A percentile compares a stretch with the other conserved stretches of the same genome.
phyloP scores from a whole-genome alignment of 1,140 invertebrate genomes.

The Dinoponera quadriceps region DNA sequence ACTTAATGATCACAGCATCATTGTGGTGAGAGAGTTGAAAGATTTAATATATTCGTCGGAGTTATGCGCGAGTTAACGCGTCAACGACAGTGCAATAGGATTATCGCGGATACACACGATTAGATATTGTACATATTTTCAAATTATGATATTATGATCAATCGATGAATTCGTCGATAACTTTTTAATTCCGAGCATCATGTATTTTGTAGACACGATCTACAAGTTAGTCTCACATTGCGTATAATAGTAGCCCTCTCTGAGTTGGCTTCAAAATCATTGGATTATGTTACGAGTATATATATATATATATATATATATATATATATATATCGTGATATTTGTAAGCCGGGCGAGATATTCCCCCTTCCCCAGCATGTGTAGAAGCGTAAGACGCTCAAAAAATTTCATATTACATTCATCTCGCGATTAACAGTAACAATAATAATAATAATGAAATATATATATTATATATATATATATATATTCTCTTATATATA shows the following conservation, averaged over 20 bases:
- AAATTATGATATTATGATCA: conserved; percentile 19
- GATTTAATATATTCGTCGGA: conserved; percentile 1
- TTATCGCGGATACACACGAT: conserved; percentile 16
- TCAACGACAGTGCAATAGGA: not conserved
- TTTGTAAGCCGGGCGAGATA: conserved; percentile 63
- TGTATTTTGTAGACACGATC: conserved; percentile 43
- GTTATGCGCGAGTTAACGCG: not conserved
- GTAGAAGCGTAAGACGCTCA: conserved; percentile 75
- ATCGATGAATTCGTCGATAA: conserved; percentile 26
- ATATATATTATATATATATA: no score
- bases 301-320: no score
- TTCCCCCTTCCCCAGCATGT: conserved; percentile 35
- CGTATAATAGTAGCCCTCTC: conserved; percentile 66
- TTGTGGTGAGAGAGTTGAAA: not conserved
- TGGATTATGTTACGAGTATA: conserved; percentile 67
- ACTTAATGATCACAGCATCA: not conserved
- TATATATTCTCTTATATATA: no score
- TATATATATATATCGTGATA: conserved; percentile 72
- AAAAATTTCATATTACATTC: conserved; percentile 73
- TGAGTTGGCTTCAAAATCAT: conserved; percentile 74
- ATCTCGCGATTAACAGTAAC: conserved; percentile 42
- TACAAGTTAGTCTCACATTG: conserved; percentile 19
- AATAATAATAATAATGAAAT: conserved; percentile 40
- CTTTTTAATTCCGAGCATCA: conserved; percentile 30
- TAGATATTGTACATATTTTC: conserved; percentile 16